Base-by-base conservation (phyloP, 2,797 vertebrate species). In the Enteromius argenteus region DNA sequence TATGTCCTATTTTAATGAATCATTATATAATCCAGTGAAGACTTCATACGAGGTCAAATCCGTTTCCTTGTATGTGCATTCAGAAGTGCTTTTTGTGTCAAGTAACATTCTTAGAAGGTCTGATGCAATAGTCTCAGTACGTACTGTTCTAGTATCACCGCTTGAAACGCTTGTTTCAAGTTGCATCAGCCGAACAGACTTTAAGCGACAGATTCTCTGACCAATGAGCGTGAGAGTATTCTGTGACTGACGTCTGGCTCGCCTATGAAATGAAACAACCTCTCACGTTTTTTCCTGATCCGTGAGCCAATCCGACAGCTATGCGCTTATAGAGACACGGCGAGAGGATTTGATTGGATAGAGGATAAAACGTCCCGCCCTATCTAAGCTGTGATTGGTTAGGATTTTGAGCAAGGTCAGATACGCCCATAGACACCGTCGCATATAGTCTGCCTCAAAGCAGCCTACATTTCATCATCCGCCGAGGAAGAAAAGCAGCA, bases 161-260 rank as follows among this genome's bases (percentile, higher is more conserved):
- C 17, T 75, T 91, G 94, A 95, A 94, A 95, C 64, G 85, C 84
- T 73, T 51, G 17, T 69, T 60, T 15, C 66, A 84, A 68, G 85
- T 96, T 96, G 95, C 95, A 94, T 96, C 95, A 95, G 93, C 93
- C 92, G 51, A 44, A 71, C 4, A 3, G 13, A 14, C 60, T 73
- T 27, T 13, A 44, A 93, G 0, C 72, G 91, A 91, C 92, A 89
- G 39, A 27, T 0, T 1, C 4, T 3, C 0, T 0, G 42, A 62
- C 93, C 89, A 95, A 93, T 94, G 68, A 83, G 0, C 37, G 4
- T 10, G 1, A 0, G 8, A 76, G n/a, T 3, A 1, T 1, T 0
- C 0, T 66, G 72, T 5, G 90, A 93, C 2, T 79, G 92, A 90
- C 89, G 81, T 11, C 5, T 80, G 0, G 5, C 13, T 0, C 2